A percentile compares a stretch with the other conserved stretches of the same genome.
Evolutionary conservation across 2,797 vertebrate species (phyloP).

Genomic region (Sebastes nivosus): DNA sequence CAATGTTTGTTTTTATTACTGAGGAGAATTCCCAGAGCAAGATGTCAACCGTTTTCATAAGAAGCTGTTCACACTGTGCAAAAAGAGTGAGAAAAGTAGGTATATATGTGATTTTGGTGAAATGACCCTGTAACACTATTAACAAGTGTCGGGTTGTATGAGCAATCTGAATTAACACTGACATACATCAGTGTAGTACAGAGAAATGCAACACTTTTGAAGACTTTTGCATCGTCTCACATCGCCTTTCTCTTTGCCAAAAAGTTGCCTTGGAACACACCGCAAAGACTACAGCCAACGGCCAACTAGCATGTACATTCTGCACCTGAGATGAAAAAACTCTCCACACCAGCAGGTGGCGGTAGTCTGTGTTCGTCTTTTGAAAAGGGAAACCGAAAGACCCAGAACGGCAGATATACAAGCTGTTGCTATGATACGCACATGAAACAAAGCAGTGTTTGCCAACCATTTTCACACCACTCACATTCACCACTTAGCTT

Average conservation of each 20-base stretch:
- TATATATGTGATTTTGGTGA: no score
- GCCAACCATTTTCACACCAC: no score
- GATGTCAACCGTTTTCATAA: background rate
- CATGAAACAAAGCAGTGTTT: no score
- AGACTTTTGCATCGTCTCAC: no score
- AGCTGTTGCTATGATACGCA: no score
- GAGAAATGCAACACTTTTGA: background rate
- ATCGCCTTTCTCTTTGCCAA: background rate
- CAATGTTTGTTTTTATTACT: background rate
- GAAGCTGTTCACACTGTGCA: background rate
- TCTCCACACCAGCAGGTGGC: no score
- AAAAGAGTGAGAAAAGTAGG: background rate
- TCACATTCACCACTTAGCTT: no score
- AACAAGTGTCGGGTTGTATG: slow-evolving; percentile 18
- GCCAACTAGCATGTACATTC: no score
- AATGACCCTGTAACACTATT: no score
- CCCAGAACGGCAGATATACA: rapidly evolving
- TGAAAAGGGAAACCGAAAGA: no score
- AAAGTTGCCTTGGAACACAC: background rate
- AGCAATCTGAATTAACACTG: slow-evolving; percentile 28
- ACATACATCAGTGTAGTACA: background rate
- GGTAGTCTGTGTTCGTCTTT: no score
- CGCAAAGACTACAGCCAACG: background rate
- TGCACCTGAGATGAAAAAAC: no score
- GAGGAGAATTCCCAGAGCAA: background rate